Base-by-base conservation (phyloP, 2,888 invertebrate species). In the Drosophila pseudotalamancana region DNA sequence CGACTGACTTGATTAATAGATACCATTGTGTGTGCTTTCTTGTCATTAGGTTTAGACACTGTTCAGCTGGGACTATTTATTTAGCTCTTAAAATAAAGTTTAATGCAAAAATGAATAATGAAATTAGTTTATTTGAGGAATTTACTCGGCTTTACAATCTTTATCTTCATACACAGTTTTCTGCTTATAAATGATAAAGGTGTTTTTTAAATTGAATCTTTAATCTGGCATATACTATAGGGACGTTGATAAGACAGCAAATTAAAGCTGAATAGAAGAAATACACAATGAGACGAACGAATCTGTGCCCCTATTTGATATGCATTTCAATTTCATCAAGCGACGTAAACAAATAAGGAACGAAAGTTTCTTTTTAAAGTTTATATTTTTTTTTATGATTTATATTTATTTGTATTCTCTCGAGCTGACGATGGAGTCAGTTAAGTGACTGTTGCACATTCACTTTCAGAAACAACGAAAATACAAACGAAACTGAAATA, bases 381-480 rank as follows among this genome's bases (percentile, higher is more conserved):
- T 12, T 21, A 19, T 25, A 14, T 27, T 21, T 35, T 0, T 9
- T 12, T 31, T 9, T 3, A 23, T 19, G 9, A 8, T 29, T 35
- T 34, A 27, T 27, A 25, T 23, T 18, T 0, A 21, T n/a, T n/a
- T n/a, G n/a, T n/a, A n/a, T n/a, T n/a, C n/a, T n/a, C n/a, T n/a
- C n/a, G n/a, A n/a, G n/a, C n/a, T n/a, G n/a, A n/a, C n/a, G n/a
- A n/a, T n/a, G n/a, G n/a, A n/a, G 3, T 43, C 56, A 79, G n/a
- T 14, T 55, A 9, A 81, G 49, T 4, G 63, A 9, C 27, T 77
- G 74, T 18, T 62, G 56, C 5, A 77, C 46, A 32, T 81, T 67
- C n/a, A 81, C 53, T 4, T 39, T 76, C 9, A 87, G 35, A 29
- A 87, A 87, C 27, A 88, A 23, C 18, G 88, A 80, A 16, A 80